Percentiles rank a stretch among this genome's conserved stretches.
Evolutionary conservation across 2,797 vertebrate genomes (phyloP).

Genomic region (Lacerta bilineata): DNA sequence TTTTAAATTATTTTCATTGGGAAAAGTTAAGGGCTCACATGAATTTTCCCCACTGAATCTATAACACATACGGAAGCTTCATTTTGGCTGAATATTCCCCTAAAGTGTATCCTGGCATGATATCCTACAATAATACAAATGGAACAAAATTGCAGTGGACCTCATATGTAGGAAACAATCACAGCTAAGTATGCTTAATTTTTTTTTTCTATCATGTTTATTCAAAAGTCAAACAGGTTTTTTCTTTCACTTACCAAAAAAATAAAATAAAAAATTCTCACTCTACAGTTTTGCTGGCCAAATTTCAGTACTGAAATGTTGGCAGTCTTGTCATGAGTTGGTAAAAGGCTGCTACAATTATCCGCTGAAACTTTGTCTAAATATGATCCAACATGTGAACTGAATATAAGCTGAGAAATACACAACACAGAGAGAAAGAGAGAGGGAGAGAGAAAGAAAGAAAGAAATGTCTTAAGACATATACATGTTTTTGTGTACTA

Average conservation of each 20-base stretch:
- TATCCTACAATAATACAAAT: constrained; percentile 8
- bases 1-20: neutral
- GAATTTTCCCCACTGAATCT: neutral
- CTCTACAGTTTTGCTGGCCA: constrained; percentile 47
- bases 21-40: neutral
- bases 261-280: constrained; percentile 56
- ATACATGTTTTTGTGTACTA: constrained; percentile 55
- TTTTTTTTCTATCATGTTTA: constrained; percentile 56
- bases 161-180: neutral
- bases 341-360: constrained; percentile 73
- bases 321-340: constrained; percentile 66
- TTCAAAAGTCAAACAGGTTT: constrained; percentile 69
- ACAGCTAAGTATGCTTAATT: neutral
- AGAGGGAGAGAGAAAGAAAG: too few relatives aligned
- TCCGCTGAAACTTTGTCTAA: constrained; percentile 76
- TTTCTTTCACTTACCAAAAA: constrained; percentile 41
- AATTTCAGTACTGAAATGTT: constrained; percentile 73
- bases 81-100: neutral
- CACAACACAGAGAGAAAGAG: neutral
- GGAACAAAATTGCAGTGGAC: neutral
- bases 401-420: constrained; percentile 58
- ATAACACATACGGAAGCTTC: neutral
- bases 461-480: constrained; percentile 44
- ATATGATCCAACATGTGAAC: constrained; percentile 72
- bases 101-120: neutral